phyloP scores from a whole-genome alignment of 2,888 invertebrate species.

The Anaspis maculata region DNA sequence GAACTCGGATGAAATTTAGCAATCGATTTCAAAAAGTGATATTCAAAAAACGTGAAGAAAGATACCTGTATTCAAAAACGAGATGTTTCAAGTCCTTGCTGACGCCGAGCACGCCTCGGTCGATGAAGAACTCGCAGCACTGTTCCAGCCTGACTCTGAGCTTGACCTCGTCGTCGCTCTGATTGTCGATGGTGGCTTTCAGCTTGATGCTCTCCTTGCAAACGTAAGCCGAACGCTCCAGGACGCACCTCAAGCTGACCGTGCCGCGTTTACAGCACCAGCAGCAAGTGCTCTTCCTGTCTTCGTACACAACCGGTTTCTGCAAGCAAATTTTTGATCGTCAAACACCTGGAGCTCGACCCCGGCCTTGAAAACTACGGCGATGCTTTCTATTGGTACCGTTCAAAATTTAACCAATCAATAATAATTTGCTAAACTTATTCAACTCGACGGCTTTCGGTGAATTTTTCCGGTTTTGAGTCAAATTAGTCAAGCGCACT shows the following conservation, averaged over 20 bases:
- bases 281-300: slow-evolving; percentile 58
- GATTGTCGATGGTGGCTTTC: slow-evolving; percentile 63
- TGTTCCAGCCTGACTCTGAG: slow-evolving; percentile 42
- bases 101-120: slow-evolving; percentile 63
- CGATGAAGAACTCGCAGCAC: slow-evolving; percentile 69
- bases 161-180: slow-evolving; percentile 39
- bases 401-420: no score
- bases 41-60: slow-evolving; percentile 4
- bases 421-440: no score
- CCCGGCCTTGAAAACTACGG: no score
- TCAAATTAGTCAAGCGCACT: no score
- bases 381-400: no score
- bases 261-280: slow-evolving; percentile 65
- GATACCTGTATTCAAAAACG: slow-evolving; percentile 57
- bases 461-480: no score
- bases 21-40: no score
- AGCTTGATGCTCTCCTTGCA: slow-evolving; percentile 63
- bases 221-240: slow-evolving; percentile 67
- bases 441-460: no score
- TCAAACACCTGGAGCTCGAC: no score
- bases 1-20: no score
- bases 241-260: slow-evolving; percentile 55
- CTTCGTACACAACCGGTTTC: slow-evolving; percentile 58
- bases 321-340: slow-evolving; percentile 28
- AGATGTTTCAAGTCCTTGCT: slow-evolving; percentile 60